These are phyloP conservation scores for Athene cunicularia DNA, from an alignment of 2,113 vertebrate species.

Conservation along the genomic window DNA sequence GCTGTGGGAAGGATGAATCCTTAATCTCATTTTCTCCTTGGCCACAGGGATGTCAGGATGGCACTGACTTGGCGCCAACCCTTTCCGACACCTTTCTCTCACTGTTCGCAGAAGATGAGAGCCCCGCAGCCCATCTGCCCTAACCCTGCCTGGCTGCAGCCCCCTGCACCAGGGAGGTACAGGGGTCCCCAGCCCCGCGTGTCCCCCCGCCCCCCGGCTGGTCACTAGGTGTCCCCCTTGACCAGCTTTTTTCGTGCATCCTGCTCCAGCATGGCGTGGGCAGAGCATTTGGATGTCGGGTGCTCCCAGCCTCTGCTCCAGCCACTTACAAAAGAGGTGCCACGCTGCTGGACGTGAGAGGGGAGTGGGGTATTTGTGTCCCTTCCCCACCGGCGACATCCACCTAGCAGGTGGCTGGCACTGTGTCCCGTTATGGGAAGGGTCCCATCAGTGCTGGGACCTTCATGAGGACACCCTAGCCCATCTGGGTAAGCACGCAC, in stretches of 20 bases:
- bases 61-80: background rate
- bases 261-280: background rate
- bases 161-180: background rate
- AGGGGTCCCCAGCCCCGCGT: rapidly evolving
- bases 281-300: background rate
- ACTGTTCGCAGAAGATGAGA: background rate
- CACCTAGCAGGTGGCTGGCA: background rate
- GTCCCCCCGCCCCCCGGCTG: background rate
- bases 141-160: background rate
- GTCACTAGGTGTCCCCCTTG: conserved; percentile 52
- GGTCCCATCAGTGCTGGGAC: background rate
- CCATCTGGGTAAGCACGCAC: background rate
- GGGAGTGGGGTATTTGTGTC: background rate
- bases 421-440: background rate
- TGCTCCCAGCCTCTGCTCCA: background rate
- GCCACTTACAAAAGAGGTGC: background rate
- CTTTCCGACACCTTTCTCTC: background rate
- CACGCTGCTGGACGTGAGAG: background rate
- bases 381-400: no score
- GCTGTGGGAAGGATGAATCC: background rate
- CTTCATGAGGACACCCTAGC: background rate
- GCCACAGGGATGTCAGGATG: background rate
- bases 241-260: background rate
- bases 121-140: background rate
- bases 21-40: background rate